These are phyloP conservation scores for Lepisosteus oculatus DNA, from an alignment of 2,113 vertebrate genomes.

Conservation along the genomic window DNA sequence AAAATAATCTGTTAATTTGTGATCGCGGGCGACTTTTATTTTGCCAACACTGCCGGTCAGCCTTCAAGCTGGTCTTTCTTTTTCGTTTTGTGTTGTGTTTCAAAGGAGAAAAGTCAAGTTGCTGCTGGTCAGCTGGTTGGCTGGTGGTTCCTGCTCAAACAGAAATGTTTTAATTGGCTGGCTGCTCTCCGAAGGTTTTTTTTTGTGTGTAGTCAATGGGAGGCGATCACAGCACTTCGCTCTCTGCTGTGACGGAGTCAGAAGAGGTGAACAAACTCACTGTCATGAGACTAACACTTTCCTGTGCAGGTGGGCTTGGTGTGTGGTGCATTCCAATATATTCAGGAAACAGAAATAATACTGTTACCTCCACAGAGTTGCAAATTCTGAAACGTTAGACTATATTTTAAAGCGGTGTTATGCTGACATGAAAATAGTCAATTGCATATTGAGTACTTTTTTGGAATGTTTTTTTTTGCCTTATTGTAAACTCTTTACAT, in stretches of 20 bases:
- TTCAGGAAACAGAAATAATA: too few species aligned
- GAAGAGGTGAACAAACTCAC: too few species aligned
- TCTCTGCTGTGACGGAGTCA: background rate
- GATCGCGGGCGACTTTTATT: slow-evolving; percentile 28
- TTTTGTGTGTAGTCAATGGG: slow-evolving; percentile 27
- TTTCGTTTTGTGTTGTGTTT: slow-evolving; percentile 28
- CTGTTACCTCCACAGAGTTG: too few species aligned
- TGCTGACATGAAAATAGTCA: too few species aligned
- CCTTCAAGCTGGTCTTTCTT: slow-evolving; percentile 27
- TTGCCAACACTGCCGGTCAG: slow-evolving; percentile 38
- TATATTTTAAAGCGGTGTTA: too few species aligned
- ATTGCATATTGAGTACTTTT: too few species aligned
- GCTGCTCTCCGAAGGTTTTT: slow-evolving; percentile 20
- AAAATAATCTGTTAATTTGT: slow-evolving; percentile 41
- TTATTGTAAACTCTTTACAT: too few species aligned
- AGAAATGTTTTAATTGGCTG: slow-evolving; percentile 53
- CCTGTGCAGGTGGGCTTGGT: too few species aligned
- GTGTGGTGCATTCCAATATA: too few species aligned
- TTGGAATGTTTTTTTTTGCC: too few species aligned
- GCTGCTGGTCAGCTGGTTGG: slow-evolving; percentile 48
- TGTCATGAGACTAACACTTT: too few species aligned
- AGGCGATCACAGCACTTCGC: slow-evolving; percentile 33
- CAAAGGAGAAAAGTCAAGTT: slow-evolving; percentile 46
- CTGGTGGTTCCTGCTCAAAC: slow-evolving; percentile 37
- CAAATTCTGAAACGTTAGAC: too few species aligned